Conservation (phyloP, 2,797 vertebrate genomes). For the Enteromius viviparus region DNA sequence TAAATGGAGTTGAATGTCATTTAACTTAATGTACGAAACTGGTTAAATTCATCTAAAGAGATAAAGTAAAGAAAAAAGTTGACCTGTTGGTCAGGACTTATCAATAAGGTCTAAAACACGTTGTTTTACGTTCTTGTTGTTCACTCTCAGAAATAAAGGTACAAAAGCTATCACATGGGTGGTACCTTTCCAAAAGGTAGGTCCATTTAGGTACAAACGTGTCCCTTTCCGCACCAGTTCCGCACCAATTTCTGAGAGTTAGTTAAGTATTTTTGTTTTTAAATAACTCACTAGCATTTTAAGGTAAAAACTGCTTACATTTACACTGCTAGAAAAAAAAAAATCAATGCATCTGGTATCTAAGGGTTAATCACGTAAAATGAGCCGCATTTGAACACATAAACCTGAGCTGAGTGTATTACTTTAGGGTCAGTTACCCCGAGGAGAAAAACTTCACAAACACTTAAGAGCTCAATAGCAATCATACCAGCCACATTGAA, state of each 20-base stretch:
- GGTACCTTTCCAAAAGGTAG: no score
- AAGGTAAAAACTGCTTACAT: no score
- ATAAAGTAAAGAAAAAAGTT: no score
- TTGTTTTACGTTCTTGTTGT: neutral
- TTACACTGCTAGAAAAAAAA: no score
- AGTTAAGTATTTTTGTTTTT: neutral
- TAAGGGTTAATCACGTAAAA: neutral
- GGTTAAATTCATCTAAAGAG: neutral
- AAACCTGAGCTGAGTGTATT: slow-evolving; percentile 7
- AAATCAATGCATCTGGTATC: neutral
- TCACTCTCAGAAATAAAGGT: no score
- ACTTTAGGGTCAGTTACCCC: slow-evolving; percentile 15
- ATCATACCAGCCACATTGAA: slow-evolving; percentile 22
- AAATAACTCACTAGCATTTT: neutral
- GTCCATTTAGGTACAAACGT: no score
- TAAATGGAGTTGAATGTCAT: no score
- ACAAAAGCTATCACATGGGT: no score
- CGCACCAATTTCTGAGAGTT: neutral
- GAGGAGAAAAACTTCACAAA: neutral
- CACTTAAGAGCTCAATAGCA: slow-evolving; percentile 30
- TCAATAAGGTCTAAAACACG: no score
- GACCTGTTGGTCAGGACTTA: no score
- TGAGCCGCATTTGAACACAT: neutral
- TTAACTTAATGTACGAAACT: neutral
- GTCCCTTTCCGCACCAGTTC: no score